phyloP scores from a whole-genome alignment of 2,888 invertebrate genomes.

The Tiliacea aurago region DNA sequence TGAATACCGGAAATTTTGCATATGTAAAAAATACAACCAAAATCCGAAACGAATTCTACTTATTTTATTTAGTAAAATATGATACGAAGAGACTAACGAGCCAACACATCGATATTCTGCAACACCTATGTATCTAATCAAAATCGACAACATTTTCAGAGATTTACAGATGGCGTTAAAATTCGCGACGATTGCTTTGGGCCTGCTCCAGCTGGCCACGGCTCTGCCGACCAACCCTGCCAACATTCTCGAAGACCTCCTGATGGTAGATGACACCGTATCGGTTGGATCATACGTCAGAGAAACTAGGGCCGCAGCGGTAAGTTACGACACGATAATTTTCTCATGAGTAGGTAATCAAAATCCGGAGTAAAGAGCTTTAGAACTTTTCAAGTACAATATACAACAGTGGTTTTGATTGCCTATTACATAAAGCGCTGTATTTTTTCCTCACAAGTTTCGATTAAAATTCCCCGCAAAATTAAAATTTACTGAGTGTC shows the following conservation, averaged over 20 bases:
- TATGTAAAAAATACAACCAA: background rate
- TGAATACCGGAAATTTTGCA: background rate
- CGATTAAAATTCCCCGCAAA: too few relatives aligned
- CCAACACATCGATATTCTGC: background rate
- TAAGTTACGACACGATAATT: slow-evolving; percentile 67
- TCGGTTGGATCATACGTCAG: slow-evolving; percentile 91
- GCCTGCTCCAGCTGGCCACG: slow-evolving; percentile 75
- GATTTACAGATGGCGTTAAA: slow-evolving; percentile 71
- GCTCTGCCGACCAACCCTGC: slow-evolving; percentile 76
- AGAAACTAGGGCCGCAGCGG: slow-evolving; percentile 89
- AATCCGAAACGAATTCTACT: background rate
- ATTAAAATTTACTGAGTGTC: background rate
- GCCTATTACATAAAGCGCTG: background rate
- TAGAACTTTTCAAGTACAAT: background rate
- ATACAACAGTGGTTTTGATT: background rate
- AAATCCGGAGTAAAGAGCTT: background rate
- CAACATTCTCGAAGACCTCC: slow-evolving; percentile 79
- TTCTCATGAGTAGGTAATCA: background rate
- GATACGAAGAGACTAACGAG: background rate
- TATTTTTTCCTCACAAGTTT: background rate
- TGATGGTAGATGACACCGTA: slow-evolving; percentile 87
- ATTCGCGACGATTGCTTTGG: slow-evolving; percentile 73
- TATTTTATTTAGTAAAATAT: background rate
- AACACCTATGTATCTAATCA: background rate
- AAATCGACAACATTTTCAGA: slow-evolving; percentile 19